Evolutionary conservation across 2,113 vertebrate genomes (phyloP), one percentile per base, ranked within the genome.

Genomic region (Platichthys stellatus): DNA sequence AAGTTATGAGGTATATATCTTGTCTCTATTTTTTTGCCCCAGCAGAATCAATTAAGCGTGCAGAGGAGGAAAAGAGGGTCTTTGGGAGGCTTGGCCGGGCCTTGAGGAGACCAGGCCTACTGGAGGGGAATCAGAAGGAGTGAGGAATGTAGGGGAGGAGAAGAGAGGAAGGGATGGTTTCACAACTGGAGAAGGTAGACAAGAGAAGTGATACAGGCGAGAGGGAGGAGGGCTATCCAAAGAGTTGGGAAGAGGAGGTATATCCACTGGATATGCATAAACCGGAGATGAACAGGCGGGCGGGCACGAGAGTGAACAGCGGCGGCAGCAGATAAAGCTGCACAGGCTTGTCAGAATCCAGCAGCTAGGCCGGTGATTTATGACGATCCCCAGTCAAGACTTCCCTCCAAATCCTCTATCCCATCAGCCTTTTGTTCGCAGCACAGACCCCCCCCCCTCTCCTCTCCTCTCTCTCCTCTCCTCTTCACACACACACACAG

Each of bases 11-110:
- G 74, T 90, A 86, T 93, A 91, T 91, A 90, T 84, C 70, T 86
- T 78, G 1, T 59, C 26, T 28, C 3, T 28, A 2, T 71, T 80
- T 75, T 86, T 82, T 83, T 76, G 86, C 93, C 93, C 91, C 91
- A 88, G 85, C 92, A 88, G 93, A 94, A 93, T 94, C 91, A 94
- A 94, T 94, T 93, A 94, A 91, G 86, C 60, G 18, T 63, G 78
- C 61, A 80, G 86, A 81, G 66, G 67, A 85, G 80, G 78, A 76
- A 89, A 86, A 80, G 68, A 77, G 76, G 23, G 62, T 90, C 80
- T 90, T 74, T 74, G 75, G 85, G 88, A 88, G 85, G 78, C 82
- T 83, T 72, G 73, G 76, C 67, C 69, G 84, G 90, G 89, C 87
- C 91, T 92, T 87, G 90, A 90, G 81, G 74, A 82, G 76, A 82